Evolutionary conservation across 2,888 invertebrate genomes (phyloP), one percentile per base, ranked within the genome.

Genomic region (Hemaris fuciformis): DNA sequence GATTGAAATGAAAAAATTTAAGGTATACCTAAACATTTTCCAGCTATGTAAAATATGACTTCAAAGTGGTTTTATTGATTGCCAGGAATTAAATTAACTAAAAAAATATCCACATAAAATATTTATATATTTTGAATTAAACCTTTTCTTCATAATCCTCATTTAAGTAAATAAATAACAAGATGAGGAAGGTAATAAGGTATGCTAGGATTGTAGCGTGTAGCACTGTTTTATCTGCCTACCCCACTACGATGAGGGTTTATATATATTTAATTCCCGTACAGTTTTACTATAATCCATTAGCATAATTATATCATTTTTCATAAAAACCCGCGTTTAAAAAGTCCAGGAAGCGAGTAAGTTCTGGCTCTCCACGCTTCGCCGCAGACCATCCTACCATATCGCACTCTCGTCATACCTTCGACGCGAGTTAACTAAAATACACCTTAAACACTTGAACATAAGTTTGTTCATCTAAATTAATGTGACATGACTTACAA

Each of bases 331-430:
- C 79, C 76, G 73, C 70, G 69, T 75, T 71, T 76, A 80, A 79
- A 79, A 79, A 80, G 76, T 75, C 53, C 73, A 84, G 88, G 88
- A 89, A 89, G 86, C 66, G 70, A 76, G 70, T 71, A 70, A 76
- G 70, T 71, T 78, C 77, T 79, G 79, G 79, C 79, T 13, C 82
- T 83, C 67, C 74, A 85, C 84, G 91, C 83, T 86, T 77, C 80
- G 86, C 84, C 73, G 84, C 79, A 66, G 73, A 74, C 75, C 89
- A 89, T 67, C 88, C 78, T 88, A 90, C 84, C 91, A 91, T 91
- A 91, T 85, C 91, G 88, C 38, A 38, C 86, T 88, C 88, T 73
- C 77, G 69, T 84, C 82, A 83, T 59, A 56, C 53, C 10, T 20
- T 53, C 46, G 46, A 34, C 57, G 1, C 10, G n/a, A 15, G 43